Conservation (phyloP, 2,888 invertebrate genomes). For the Spodoptera exigua region DNA sequence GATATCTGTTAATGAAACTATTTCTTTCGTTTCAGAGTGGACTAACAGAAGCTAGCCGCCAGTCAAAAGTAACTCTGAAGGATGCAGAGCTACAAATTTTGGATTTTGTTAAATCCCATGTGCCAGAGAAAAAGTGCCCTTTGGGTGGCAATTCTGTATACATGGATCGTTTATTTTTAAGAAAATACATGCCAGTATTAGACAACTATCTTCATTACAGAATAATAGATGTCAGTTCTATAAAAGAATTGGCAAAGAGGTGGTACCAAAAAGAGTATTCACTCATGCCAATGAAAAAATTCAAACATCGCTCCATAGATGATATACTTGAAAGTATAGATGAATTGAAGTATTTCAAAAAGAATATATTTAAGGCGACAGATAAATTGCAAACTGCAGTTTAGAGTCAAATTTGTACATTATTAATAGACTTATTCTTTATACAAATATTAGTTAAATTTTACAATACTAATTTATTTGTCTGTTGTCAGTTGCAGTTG, state of each 20-base stretch:
- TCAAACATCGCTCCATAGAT: conserved; percentile 92
- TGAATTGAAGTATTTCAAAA: conserved; percentile 94
- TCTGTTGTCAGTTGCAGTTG: no score
- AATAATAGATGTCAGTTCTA: conserved; percentile 96
- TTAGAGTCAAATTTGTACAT: conserved; percentile 15
- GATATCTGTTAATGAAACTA: no score
- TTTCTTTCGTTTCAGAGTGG: conserved; percentile 91
- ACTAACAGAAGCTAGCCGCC: conserved; percentile 92
- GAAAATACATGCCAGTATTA: conserved; percentile 94
- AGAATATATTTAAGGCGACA: conserved; percentile 89
- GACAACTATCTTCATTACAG: conserved; percentile 96
- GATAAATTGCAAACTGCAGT: conserved; percentile 46
- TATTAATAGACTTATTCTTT: no score
- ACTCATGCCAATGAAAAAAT: conserved; percentile 90
- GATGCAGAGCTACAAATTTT: conserved; percentile 93
- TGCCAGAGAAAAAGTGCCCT: conserved; percentile 90
- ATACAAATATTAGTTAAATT: no score
- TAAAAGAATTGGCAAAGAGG: conserved; percentile 94
- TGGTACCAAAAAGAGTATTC: conserved; percentile 92
- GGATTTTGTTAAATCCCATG: conserved; percentile 91
- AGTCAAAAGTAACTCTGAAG: conserved; percentile 90
- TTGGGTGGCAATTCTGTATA: conserved; percentile 97
- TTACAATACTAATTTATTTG: no score
- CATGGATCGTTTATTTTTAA: conserved; percentile 95
- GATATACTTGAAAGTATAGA: conserved; percentile 96